Percentiles rank a stretch among this genome's conserved stretches.
These are phyloP conservation scores for Lytechinus variegatus DNA, from an alignment of 35 echinoderm and acorn worm genomes.

Conservation along the genomic window DNA sequence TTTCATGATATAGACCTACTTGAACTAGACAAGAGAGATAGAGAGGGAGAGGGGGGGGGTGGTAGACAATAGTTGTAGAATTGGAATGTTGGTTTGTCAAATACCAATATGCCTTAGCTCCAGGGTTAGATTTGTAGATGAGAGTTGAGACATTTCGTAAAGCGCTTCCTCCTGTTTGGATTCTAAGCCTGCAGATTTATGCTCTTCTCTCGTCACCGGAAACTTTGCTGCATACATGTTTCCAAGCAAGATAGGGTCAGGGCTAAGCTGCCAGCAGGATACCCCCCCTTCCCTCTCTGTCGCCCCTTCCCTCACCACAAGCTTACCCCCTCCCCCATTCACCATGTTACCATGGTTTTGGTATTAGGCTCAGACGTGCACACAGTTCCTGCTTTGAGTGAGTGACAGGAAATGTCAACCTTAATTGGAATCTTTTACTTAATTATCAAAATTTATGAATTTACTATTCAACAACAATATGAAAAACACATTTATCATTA, in stretches of 20 bases:
- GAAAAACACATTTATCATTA: no score
- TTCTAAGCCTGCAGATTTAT: constrained; percentile 28
- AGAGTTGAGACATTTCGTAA: neutral
- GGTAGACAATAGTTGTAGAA: neutral
- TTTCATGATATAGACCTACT: neutral
- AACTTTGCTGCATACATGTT: constrained; percentile 35
- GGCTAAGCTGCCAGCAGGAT: neutral
- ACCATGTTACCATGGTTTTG: neutral
- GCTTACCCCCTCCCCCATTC: neutral
- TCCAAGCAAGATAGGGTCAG: constrained; percentile 21
- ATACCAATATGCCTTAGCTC: neutral
- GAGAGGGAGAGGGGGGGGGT: neutral
- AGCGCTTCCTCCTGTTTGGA: constrained; percentile 13
- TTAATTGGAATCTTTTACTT: no score
- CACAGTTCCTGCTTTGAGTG: no score
- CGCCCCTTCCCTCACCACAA: neutral
- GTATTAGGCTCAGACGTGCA: no score
- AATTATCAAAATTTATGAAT: no score
- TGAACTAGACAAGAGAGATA: neutral
- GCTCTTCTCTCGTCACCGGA: constrained; percentile 39
- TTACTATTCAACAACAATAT: no score
- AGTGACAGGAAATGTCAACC: no score
- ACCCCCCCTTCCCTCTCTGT: neutral
- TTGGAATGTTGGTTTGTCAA: neutral
- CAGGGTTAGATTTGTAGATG: neutral